Evolutionary conservation across 2,888 invertebrate species (phyloP).

Genomic region (Agrilus mali): DNA sequence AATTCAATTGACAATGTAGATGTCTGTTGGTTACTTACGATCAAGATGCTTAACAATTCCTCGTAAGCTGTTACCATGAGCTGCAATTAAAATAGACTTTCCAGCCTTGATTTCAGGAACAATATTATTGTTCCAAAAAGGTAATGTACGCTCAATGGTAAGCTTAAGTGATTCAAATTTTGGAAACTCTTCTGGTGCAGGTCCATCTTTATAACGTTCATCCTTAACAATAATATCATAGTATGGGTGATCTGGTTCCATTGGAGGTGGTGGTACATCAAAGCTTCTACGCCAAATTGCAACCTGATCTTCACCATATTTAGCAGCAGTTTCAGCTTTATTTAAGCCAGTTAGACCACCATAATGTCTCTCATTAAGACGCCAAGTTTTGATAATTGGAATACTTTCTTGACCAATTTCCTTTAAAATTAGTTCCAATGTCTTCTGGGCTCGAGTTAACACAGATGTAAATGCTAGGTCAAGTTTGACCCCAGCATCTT

Average conservation of each 20-base stretch:
- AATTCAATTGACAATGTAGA: too few relatives aligned
- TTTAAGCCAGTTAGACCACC: conserved; percentile 55
- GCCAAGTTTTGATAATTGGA: conserved; percentile 45
- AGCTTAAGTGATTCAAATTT: conserved; percentile 75
- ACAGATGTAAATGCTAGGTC: conserved; percentile 52
- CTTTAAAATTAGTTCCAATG: conserved; percentile 42
- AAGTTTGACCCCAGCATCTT: conserved; percentile 42
- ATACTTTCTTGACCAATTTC: conserved; percentile 44
- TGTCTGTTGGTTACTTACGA: conserved; percentile 27
- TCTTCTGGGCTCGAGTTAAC: conserved; percentile 48
- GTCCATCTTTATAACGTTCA: conserved; percentile 54
- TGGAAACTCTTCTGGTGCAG: conserved; percentile 66
- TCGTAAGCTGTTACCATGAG: conserved; percentile 79
- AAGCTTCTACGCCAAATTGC: conserved; percentile 84
- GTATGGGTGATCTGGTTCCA: conserved; percentile 67
- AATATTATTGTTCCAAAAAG: conserved; percentile 82
- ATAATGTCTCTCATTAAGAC: conserved; percentile 52
- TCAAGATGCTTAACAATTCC: conserved; percentile 84
- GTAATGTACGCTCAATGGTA: conserved; percentile 72
- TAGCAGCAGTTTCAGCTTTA: conserved; percentile 53
- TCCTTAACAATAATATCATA: conserved; percentile 69
- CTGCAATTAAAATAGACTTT: conserved; percentile 70
- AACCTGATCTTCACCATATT: conserved; percentile 58
- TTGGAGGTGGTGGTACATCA: conserved; percentile 73
- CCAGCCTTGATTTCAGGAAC: conserved; percentile 77